Evolutionary conservation across 2,797 vertebrate species (phyloP).

Genomic region (Craterocephalus amniculus): DNA sequence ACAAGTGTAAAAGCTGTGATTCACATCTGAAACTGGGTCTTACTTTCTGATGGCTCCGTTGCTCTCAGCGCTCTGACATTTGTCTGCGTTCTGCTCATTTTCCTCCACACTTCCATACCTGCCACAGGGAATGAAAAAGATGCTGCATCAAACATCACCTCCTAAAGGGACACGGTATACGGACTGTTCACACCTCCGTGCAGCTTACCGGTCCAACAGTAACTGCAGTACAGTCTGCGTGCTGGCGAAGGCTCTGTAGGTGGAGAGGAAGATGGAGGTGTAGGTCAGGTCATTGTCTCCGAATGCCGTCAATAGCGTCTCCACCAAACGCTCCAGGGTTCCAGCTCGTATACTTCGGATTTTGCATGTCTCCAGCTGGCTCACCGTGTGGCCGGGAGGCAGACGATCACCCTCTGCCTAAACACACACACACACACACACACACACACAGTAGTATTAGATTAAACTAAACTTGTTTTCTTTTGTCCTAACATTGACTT

Average conservation of each 20-base stretch:
- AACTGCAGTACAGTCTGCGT: constrained; percentile 89
- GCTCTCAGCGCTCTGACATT: constrained; percentile 66
- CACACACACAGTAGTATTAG: neutral
- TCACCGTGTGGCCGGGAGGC: constrained; percentile 92
- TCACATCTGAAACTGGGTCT: constrained; percentile 42
- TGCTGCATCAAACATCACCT: neutral
- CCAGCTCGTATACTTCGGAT: constrained; percentile 95
- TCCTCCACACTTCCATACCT: constrained; percentile 82
- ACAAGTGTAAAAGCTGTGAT: neutral
- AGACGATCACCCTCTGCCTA: constrained; percentile 93
- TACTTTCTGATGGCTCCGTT: constrained; percentile 82
- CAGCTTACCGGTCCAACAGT: constrained; percentile 88
- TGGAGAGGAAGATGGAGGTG: constrained; percentile 95
- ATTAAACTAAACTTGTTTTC: neutral
- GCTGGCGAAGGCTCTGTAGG: constrained; percentile 91
- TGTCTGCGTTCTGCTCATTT: constrained; percentile 44
- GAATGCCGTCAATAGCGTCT: constrained; percentile 92
- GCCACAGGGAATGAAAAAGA: constrained; percentile 12
- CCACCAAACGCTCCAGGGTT: constrained; percentile 94
- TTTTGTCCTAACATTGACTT: neutral
- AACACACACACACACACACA: constrained; percentile 17
- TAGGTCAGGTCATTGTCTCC: constrained; percentile 96
- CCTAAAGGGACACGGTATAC: neutral
- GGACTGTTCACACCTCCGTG: neutral
- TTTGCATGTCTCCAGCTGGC: constrained; percentile 94